These are phyloP conservation scores for Fissipunctia ypsillon DNA, from an alignment of 2,888 invertebrate genomes.

Conservation along the genomic window DNA sequence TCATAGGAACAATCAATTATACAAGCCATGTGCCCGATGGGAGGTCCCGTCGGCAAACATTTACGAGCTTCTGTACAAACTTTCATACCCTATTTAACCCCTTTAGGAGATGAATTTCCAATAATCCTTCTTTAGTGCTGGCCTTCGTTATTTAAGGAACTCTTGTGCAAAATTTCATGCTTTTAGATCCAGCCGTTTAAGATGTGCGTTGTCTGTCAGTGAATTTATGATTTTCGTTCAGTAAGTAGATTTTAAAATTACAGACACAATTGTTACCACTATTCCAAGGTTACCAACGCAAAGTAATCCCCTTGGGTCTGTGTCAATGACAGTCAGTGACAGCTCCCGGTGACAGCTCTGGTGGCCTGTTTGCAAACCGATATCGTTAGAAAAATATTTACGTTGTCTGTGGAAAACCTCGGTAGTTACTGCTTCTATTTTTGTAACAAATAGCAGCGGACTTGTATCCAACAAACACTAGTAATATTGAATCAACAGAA, in stretches of 20 bases:
- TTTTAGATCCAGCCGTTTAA: no score
- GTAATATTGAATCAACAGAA: not conserved
- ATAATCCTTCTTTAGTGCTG: no score
- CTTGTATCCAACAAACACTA: not conserved
- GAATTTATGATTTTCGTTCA: not conserved
- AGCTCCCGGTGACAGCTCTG: slow-evolving; percentile 6
- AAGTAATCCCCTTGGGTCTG: not conserved
- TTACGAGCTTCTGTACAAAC: not conserved
- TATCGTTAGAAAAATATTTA: not conserved
- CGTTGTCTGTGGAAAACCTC: not conserved
- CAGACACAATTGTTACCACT: not conserved
- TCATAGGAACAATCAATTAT: no score
- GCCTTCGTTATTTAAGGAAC: no score
- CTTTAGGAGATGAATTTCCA: no score
- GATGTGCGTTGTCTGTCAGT: no score
- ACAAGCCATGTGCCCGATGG: no score
- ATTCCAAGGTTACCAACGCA: not conserved
- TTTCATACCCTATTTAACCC: not conserved
- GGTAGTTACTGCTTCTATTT: no score
- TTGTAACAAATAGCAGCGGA: not conserved
- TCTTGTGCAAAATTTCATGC: not conserved
- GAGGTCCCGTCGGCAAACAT: no score
- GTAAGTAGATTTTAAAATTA: not conserved
- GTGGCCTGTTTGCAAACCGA: slow-evolving; percentile 5
- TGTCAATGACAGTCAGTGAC: not conserved